These are phyloP conservation scores for Anabacerthia variegaticeps DNA, from an alignment of 2,797 vertebrate species.

Conservation along the genomic window DNA sequence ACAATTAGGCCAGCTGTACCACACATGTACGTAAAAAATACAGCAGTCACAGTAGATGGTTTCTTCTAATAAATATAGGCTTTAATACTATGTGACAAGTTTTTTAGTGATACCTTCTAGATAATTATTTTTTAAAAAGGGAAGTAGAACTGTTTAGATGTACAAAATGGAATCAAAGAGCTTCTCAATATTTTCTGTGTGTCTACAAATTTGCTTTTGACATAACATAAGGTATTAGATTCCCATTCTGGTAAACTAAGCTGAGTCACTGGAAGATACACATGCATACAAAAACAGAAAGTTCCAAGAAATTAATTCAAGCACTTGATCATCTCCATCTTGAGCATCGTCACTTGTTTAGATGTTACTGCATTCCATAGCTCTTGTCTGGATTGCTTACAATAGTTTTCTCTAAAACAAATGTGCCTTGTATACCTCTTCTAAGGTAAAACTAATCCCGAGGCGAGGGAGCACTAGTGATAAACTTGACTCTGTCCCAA, in stretches of 20 bases:
- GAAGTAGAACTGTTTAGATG: neutral
- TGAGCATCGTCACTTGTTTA: neutral
- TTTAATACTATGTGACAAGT: fast-evolving
- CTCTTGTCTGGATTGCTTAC: neutral
- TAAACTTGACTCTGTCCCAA: neutral
- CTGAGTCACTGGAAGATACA: neutral
- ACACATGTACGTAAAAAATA: neutral
- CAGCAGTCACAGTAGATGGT: neutral
- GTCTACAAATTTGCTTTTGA: neutral
- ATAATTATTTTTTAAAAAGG: neutral
- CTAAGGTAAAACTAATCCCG: neutral
- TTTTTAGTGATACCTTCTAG: neutral
- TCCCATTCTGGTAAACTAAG: neutral
- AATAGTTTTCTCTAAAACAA: neutral
- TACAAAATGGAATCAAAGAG: neutral
- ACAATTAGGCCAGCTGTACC: neutral
- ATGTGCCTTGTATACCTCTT: neutral
- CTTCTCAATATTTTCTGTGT: neutral
- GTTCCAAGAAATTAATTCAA: neutral
- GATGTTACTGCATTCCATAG: neutral
- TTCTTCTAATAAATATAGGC: neutral
- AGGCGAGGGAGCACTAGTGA: neutral
- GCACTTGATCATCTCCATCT: neutral
- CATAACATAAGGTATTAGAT: neutral
- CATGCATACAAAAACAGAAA: neutral